A percentile compares a stretch with the other conserved stretches of the same genome.
Conservation (phyloP, 2,113 vertebrate genomes). For the Megaceryle torquata region DNA sequence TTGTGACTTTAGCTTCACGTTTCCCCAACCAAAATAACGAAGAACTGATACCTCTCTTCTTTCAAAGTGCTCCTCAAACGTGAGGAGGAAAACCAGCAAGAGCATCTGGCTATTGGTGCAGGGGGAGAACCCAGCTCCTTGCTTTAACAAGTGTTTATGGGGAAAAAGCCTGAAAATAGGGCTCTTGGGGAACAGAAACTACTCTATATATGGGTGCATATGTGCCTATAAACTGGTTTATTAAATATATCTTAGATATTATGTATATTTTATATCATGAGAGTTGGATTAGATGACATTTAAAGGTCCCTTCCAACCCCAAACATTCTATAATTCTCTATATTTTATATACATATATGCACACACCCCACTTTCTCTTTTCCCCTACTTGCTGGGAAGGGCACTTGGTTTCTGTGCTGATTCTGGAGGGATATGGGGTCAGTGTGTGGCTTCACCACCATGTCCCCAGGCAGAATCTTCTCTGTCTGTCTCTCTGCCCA, state of each 20-base stretch:
- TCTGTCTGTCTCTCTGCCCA: accelerated
- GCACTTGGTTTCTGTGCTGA: not conserved
- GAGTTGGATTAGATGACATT: too few relatives aligned
- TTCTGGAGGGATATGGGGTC: not conserved
- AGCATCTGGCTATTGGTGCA: accelerated
- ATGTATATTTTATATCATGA: too few relatives aligned
- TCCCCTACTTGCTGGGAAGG: not conserved
- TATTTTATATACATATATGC: too few relatives aligned
- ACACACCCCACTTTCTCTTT: not conserved
- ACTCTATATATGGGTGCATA: not conserved
- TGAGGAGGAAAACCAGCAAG: not conserved
- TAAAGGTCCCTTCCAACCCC: too few relatives aligned
- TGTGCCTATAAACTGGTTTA: not conserved
- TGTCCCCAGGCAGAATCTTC: not conserved
- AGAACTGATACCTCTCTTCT: not conserved
- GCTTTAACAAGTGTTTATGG: not conserved
- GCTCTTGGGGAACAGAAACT: not conserved
- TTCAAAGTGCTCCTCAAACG: not conserved
- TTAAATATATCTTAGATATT: not conserved
- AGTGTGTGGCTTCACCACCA: accelerated
- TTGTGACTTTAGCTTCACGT: accelerated
- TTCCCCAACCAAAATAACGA: not conserved
- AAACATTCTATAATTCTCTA: too few relatives aligned
- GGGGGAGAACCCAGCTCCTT: not conserved
- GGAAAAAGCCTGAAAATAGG: not conserved